Percentiles rank a stretch among this genome's conserved stretches.
phyloP scores from a whole-genome alignment of 2,113 vertebrate species.

The Noturus placidus region DNA sequence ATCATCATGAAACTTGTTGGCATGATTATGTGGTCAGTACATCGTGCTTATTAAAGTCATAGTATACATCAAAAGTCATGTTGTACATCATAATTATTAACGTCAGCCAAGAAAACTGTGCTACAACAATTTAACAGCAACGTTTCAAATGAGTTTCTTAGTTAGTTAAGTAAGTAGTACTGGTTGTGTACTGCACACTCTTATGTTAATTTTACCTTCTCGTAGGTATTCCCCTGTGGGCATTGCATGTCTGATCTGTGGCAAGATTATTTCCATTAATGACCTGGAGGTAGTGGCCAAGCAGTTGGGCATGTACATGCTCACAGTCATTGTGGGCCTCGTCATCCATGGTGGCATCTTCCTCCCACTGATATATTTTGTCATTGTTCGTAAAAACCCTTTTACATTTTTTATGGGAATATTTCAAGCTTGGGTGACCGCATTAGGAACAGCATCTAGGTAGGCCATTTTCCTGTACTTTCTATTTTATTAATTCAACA shows the following conservation, averaged over 20 bases:
- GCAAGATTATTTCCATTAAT: slow-evolving; percentile 97
- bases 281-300: slow-evolving; percentile 92
- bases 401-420: slow-evolving; percentile 94
- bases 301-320: slow-evolving; percentile 98
- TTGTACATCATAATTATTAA: background rate
- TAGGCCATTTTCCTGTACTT: slow-evolving; percentile 60
- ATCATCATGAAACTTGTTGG: slow-evolving; percentile 95
- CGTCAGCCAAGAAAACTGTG: background rate
- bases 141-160: background rate
- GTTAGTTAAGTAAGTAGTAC: background rate
- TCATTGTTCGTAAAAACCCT: slow-evolving; percentile 90
- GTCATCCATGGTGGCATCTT: slow-evolving; percentile 96
- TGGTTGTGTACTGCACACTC: background rate
- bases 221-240: slow-evolving; percentile 94
- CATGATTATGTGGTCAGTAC: slow-evolving; percentile 95
- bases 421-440: slow-evolving; percentile 98
- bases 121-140: background rate
- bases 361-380: slow-evolving; percentile 92
- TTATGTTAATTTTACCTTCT: slow-evolving; percentile 48
- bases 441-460: slow-evolving; percentile 97
- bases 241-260: slow-evolving; percentile 96
- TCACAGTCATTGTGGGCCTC: slow-evolving; percentile 94
- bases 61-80: background rate
- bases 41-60: background rate
- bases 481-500: background rate